Evolutionary conservation across 1,140 invertebrate species (phyloP), one percentile per base, ranked within the genome.

Genomic region (Hycleus cichorii): DNA sequence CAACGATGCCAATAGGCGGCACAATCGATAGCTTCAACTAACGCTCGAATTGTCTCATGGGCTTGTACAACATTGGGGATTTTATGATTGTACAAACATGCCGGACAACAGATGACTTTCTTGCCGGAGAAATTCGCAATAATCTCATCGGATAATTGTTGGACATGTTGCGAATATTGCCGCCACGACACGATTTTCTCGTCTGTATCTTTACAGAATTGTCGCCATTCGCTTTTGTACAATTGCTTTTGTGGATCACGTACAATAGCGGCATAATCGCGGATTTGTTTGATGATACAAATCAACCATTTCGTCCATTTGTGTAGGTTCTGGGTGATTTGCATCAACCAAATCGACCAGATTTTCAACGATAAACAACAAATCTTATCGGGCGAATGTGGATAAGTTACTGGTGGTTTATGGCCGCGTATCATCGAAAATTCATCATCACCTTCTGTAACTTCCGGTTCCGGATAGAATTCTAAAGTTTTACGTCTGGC

Each of bases 301-400:
- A 49, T 58, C 42, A 69, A 58, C 69, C 69, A 70, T 45, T 65
- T 65, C n/a, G 65, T 69, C 69, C 69, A 70, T 24, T 62, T 67
- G 39, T 70, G 69, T 8, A 67, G 64, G 44, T 70, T 70, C 46
- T 65, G 62, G 4, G 67, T 64, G 32, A 70, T 65, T 58, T 69
- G 66, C 2, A 68, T 27, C 45, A 70, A 49, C 69, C 69, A 70
- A 1, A 64, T 62, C 3, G 69, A 66, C 67, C 67, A 70, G 12
- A 64, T 66, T 49, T 70, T 70, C 40, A 70, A 54, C 2, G 67
- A 64, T 10, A 70, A 52, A 51, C 69, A 70, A 39, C 69, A 70
- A 7, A 69, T 60, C 0, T 63, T 65, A 45, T 64, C 62, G 2
- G 66, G 59, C 0, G 62, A 58, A 55, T 70, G 69, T 46, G 69